Evolutionary conservation across 2,797 vertebrate species (phyloP), one percentile per base, ranked within the genome.

Genomic region (Tiaroga cobitis): DNA sequence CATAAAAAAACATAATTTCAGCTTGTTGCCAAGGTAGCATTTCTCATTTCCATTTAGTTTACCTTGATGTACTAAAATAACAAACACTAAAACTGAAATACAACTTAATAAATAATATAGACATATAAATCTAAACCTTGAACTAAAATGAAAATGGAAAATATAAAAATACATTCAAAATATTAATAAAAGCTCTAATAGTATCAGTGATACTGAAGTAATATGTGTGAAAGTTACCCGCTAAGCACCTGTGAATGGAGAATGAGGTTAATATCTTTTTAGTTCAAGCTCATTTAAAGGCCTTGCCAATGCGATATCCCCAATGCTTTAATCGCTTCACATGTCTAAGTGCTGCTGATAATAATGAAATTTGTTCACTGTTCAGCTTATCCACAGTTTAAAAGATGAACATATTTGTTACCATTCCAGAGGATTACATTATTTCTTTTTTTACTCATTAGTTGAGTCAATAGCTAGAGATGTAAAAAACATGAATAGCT

Each of bases 371-470:
- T 15, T 41, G 74, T 34, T 77, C 54, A 59, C 34, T 39, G 29
- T 34, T 34, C 54, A 41, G 54, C 24, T 77, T 18, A 77, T 77
- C 51, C 54, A 34, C 19, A 6, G 7, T 41, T 77, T 26, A 39
- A 16, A n/a, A 10, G 24, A 61, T n/a, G 1, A 24, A 77, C 51
- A 77, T 3, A 18, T 77, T 59, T 77, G 54, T 78, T 26, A 41
- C 24, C 34, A 26, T 61, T 78, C 15, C 54, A 78, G 75, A 78
- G 37, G 54, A 78, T 19, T 56, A 43, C 39, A 39, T 77, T 61
- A 61, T 59, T 24, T 74, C 72, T 54, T 54, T 51, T 9, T n/a
- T n/a, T 10, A n/a, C n/a, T 61, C 59, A 26, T 61, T 26, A 6
- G 4, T 61, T 61, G 59, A 61, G n/a, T 61, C 59, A 2, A 13